A percentile compares a stretch with the other conserved stretches of the same genome.
These are phyloP conservation scores for Strix aluco DNA, from an alignment of 2,113 vertebrate genomes.

Conservation along the genomic window DNA sequence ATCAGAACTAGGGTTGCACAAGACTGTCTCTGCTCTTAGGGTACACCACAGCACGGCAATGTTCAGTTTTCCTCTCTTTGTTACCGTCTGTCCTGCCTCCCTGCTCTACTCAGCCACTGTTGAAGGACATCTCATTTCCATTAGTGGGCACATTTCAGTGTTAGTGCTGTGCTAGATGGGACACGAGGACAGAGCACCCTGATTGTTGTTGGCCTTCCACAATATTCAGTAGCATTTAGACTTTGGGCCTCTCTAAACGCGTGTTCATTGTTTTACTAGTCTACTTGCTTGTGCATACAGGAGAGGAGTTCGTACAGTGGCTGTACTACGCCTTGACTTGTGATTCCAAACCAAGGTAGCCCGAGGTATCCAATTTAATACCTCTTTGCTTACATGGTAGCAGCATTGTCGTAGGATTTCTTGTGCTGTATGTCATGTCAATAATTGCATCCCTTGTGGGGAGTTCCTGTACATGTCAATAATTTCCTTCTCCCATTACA, in stretches of 20 bases:
- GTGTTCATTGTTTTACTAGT: slow-evolving; percentile 4
- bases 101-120: neutral
- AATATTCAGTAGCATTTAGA: neutral
- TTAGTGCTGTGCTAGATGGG: neutral
- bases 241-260: neutral
- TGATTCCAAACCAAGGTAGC: slow-evolving; percentile 55
- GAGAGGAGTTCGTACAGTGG: slow-evolving; percentile 36
- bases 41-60: neutral
- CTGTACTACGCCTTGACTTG: slow-evolving; percentile 50
- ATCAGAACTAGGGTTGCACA: neutral
- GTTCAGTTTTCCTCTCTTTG: neutral
- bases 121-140: neutral
- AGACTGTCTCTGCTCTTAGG: neutral
- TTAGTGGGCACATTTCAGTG: neutral
- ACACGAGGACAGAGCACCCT: neutral
- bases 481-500: slow-evolving; percentile 45
- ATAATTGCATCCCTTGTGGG: slow-evolving; percentile 20
- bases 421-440: slow-evolving; percentile 49
- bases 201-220: neutral
- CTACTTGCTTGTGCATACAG: slow-evolving; percentile 56
- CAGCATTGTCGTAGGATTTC: slow-evolving; percentile 4
- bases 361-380: slow-evolving; percentile 14
- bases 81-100: neutral
- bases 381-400: slow-evolving; percentile 38
- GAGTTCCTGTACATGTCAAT: slow-evolving; percentile 11